A percentile compares a stretch with the other conserved stretches of the same genome.
These are phyloP conservation scores for Mus caroli DNA, from an alignment of 2,797 vertebrate species.

Conservation along the genomic window DNA sequence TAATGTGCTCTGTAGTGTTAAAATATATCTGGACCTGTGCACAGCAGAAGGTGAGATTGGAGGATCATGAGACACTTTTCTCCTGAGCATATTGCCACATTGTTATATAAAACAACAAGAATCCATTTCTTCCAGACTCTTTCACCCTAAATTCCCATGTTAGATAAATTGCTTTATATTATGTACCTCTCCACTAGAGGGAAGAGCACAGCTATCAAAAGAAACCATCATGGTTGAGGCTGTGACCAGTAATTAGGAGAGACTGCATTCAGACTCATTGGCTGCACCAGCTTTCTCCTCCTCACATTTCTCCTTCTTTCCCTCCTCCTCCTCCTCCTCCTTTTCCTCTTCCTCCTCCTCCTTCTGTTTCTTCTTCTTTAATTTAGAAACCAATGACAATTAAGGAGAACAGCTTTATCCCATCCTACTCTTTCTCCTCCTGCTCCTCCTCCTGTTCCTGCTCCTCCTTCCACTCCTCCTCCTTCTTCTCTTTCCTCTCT, in stretches of 20 bases:
- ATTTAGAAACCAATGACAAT: neutral
- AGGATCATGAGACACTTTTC: neutral
- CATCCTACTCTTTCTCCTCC: neutral
- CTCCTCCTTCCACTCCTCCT: too few species aligned
- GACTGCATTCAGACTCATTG: neutral
- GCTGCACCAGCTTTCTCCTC: neutral
- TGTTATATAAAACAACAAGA: constrained; percentile 12
- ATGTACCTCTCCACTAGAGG: neutral
- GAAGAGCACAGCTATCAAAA: neutral
- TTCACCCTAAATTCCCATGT: neutral
- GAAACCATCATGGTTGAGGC: neutral
- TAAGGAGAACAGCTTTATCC: neutral
- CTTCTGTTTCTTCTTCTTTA: neutral
- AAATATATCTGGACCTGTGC: neutral
- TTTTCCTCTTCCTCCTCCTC: too few species aligned
- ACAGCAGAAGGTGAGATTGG: neutral
- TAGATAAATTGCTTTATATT: neutral
- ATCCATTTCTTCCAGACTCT: neutral
- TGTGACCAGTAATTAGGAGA: neutral
- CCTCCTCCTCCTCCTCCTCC: too few species aligned
- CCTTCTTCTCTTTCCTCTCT: neutral
- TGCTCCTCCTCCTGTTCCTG: neutral
- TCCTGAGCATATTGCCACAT: neutral
- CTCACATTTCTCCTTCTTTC: neutral
- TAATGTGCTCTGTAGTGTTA: neutral